Evolutionary conservation across 2,113 vertebrate species (phyloP).

Genomic region (Genyomyrus donnyi): DNA sequence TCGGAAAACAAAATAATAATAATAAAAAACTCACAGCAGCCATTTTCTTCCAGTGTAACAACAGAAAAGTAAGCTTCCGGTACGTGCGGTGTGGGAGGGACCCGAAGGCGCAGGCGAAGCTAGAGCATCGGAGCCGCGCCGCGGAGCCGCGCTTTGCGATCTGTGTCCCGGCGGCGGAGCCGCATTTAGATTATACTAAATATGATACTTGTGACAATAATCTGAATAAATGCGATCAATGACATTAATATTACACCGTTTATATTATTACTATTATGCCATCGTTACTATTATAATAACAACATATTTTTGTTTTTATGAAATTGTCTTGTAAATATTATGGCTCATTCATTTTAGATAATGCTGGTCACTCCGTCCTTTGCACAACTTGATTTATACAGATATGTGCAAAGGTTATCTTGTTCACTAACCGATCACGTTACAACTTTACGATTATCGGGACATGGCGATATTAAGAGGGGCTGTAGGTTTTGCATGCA

Average conservation of each 20-base stretch:
- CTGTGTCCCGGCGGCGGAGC: background rate
- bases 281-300: background rate
- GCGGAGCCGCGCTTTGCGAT: background rate
- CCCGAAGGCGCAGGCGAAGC: background rate
- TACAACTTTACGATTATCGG: background rate
- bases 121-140: background rate
- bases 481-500: background rate
- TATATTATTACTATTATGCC: background rate
- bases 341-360: background rate
- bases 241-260: background rate
- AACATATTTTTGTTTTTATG: background rate
- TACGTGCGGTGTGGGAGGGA: conserved; percentile 42
- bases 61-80: conserved; percentile 71
- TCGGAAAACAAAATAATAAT: conserved; percentile 34
- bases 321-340: background rate
- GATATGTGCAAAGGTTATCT: background rate
- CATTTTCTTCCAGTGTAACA: conserved; percentile 75
- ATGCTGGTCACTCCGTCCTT: background rate
- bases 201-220: background rate
- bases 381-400: background rate
- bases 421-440: background rate
- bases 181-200: background rate
- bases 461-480: background rate
- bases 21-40: conserved; percentile 61
- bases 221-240: background rate